Evolutionary conservation across 1,140 invertebrate species (phyloP).

Genomic region (Cataglyphis hispanica): DNA sequence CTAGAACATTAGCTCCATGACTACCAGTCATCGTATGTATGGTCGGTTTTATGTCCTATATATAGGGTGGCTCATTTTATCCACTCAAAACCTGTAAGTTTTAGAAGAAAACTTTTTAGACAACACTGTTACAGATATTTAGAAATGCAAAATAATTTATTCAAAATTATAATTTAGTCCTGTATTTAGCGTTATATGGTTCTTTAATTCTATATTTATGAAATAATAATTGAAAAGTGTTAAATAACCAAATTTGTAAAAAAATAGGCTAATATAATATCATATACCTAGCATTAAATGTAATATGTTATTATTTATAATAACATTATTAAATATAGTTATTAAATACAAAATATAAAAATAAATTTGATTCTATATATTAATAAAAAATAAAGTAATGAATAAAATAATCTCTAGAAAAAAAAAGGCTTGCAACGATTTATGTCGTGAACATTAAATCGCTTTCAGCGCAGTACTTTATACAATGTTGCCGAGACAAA

Average conservation of each 20-base stretch:
- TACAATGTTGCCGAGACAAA: neutral
- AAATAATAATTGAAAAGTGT: neutral
- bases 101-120: too few relatives aligned
- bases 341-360: too few relatives aligned
- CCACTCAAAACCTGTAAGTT: too few relatives aligned
- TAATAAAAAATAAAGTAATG: neutral
- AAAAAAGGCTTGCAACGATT: neutral
- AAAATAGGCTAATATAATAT: neutral
- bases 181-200: neutral
- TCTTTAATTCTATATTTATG: constrained; percentile 15
- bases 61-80: neutral
- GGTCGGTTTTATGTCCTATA: neutral
- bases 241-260: constrained; percentile 10
- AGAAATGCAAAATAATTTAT: neutral
- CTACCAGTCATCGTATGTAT: neutral
- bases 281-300: neutral
- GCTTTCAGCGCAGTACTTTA: neutral
- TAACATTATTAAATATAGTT: too few relatives aligned
- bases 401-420: neutral
- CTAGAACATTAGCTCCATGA: neutral
- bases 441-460: neutral
- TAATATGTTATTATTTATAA: too few relatives aligned
- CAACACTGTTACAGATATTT: neutral
- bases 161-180: neutral
- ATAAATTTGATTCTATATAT: too few relatives aligned